Base-by-base conservation (phyloP, 2,113 vertebrate genomes). In the Edolisoma coerulescens region DNA sequence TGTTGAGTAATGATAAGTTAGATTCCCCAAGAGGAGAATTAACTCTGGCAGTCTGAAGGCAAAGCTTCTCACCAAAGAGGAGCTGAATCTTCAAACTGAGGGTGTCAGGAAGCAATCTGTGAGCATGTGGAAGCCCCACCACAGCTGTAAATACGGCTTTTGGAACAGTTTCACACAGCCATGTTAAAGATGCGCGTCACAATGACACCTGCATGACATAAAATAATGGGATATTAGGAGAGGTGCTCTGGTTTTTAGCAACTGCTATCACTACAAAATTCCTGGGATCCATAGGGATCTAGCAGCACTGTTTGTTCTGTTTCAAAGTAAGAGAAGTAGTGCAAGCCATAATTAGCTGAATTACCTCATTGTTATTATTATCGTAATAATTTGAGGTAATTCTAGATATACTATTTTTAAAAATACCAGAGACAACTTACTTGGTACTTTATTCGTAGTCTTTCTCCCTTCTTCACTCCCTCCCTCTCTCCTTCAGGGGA, bases 271-370 rank as follows among this genome's bases (percentile, higher is more conserved):
- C 35, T 32, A 54, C 20, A 87, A 77, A 95, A 42, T 37, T 65
- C 12, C 37, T 2, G 1, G 32, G 49, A 52, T 18, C 1, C 1
- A 3, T 1, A 49, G 21, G 18, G 21, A 74, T 13, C 10, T 30
- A 22, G 16, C 35, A 12, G 24, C 0, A 2, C 16, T 59, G 6
- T 49, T 70, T 53, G n/a, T 39, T 90, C 26, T 64, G 27, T 59
- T 78, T 42, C 22, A 35, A 39, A 71, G 6, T 42, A 27, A 74
- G 50, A 57, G 14, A 37, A 24, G 10, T 10, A 44, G 23, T 45
- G 13, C 20, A 44, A 60, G 35, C 14, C 7, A 79, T 61, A 44
- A 60, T 19, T 69, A 63, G 10, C 16, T 69, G 35, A 67, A 50
- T 74, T 37, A 22, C 7, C 6, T 90, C 10, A 1, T 57, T 53